Conservation (phyloP, 2,113 vertebrate genomes). For the Amblyopsis rosae region DNA sequence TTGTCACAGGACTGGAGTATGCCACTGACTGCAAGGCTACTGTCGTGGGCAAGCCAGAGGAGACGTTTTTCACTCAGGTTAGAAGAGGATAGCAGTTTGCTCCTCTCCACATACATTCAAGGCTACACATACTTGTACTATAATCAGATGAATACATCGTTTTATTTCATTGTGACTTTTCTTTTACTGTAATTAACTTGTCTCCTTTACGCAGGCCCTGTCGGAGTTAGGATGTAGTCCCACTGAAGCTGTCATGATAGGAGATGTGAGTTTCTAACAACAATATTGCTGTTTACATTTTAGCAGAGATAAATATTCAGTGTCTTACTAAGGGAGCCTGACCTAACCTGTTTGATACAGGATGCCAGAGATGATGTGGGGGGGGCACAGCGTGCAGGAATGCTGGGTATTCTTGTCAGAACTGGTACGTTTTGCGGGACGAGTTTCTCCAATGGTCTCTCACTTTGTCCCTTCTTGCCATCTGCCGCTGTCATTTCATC, state of each 20-base stretch:
- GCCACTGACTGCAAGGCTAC: conserved; percentile 83
- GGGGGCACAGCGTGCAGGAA: conserved; percentile 87
- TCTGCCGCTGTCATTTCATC: too few species aligned
- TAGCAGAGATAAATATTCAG: too few species aligned
- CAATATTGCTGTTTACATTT: not conserved
- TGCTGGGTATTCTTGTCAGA: conserved; percentile 92
- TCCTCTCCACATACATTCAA: too few species aligned
- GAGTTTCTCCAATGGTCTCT: not conserved
- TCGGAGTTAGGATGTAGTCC: conserved; percentile 79
- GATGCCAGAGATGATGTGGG: conserved; percentile 93
- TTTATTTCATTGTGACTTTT: not conserved
- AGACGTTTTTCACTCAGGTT: conserved; percentile 90
- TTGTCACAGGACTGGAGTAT: conserved; percentile 88
- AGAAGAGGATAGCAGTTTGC: conserved; percentile 57
- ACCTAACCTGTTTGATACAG: conserved; percentile 60
- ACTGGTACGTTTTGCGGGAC: conserved; percentile 80
- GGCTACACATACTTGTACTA: too few species aligned
- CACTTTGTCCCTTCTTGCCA: not conserved
- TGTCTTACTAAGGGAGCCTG: too few species aligned
- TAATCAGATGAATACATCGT: not conserved
- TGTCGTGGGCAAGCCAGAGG: conserved; percentile 93
- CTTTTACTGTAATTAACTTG: not conserved
- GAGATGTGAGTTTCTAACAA: conserved; percentile 82
- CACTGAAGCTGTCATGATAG: conserved; percentile 90
- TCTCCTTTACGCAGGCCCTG: conserved; percentile 50